Base-by-base conservation (phyloP, 2,888 invertebrate genomes). In the Orchestes rusci region DNA sequence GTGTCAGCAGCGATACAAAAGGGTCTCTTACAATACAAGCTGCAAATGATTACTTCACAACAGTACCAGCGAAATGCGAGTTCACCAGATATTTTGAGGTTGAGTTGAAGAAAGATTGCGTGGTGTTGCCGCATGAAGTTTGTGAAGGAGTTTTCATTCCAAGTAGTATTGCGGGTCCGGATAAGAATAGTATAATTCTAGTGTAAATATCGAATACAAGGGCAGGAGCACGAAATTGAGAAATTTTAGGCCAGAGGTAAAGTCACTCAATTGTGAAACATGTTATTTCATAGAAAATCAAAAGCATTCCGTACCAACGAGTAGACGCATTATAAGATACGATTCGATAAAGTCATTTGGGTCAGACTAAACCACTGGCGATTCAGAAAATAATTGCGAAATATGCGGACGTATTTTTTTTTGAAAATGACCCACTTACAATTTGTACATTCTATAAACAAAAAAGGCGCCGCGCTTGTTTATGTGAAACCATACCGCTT, bases 101-200 rank as follows among this genome's bases (percentile, higher is more conserved):
- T 30, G 13, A 30, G 16, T 16, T 15, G 7, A 16, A 30, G n/a
- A 18, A 33, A 4, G 33, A 33, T n/a, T 33, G 2, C 15, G 33
- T 33, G 8, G 33, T 33, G n/a, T 13, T 33, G n/a, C 15, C 2
- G 16, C n/a, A 3, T 33, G 33, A 33, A 16, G 19, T 52, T 34
- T 36, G 44, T 13, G 44, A 52, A 30, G 33, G 33, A 16, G 7
- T 3, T 16, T 33, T 33, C 18, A 12, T 33, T 5, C 17, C 15
- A 33, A 2, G 15, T 33, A 16, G n/a, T 17, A 33, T 33, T 17
- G 33, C 15, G n/a, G 10, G 2, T n/a, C 4, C 33, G 2, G n/a
- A n/a, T n/a, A 16, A 7, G 10, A 16, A 33, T 18, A 16, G 16
- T 17, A 12, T 17, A 4, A 3, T 33, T 16, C 33, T 7, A n/a